Base-by-base conservation (phyloP, 2,113 vertebrate genomes). In the Callionymus lyra region DNA sequence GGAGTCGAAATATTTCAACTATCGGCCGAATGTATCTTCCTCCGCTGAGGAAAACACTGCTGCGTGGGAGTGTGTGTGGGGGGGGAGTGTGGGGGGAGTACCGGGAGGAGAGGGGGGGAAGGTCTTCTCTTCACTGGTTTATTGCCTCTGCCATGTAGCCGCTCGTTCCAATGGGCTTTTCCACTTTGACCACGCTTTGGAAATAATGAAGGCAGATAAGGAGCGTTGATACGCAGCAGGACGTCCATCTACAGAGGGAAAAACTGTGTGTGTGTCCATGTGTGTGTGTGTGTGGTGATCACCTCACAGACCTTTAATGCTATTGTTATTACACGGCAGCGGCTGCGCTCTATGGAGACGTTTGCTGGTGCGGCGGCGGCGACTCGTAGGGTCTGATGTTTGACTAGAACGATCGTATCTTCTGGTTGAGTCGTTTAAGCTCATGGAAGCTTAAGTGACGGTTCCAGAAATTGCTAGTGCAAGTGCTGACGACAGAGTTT, bases 151-250 rank as follows among this genome's bases (percentile, higher is more conserved):
- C 76, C 80, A 81, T 82, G 75, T 83, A 76, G 80, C 79, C 78
- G 76, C 65, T 47, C 48, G 61, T 77, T 78, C 76, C 80, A 74
- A 78, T 76, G 70, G 76, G 74, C 68, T 81, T 81, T 79, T 81
- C 80, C 81, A 81, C 79, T 83, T 82, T 83, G 81, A 70, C 75
- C 59, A 69, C 56, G 78, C 69, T 79, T 80, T 69, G 73, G 76
- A 81, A 83, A 79, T 81, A 83, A 82, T 78, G 74, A 83, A 81
- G 70, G 69, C 40, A 69, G 80, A 83, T 83, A 82, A 80, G 75
- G 51, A 60, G 44, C 59, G 38, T 32, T 56, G 81, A 81, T 82
- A 84, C 81, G 69, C 65, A 70, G 54, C 67, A 71, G 74, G 64
- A 78, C 59, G 77, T 77, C 81, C 72, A 74, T 82, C 81, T 82